A percentile compares a stretch with the other conserved stretches of the same genome.
These are phyloP conservation scores for Cyclopterus lumpus DNA, from an alignment of 2,797 vertebrate species.

Conservation along the genomic window DNA sequence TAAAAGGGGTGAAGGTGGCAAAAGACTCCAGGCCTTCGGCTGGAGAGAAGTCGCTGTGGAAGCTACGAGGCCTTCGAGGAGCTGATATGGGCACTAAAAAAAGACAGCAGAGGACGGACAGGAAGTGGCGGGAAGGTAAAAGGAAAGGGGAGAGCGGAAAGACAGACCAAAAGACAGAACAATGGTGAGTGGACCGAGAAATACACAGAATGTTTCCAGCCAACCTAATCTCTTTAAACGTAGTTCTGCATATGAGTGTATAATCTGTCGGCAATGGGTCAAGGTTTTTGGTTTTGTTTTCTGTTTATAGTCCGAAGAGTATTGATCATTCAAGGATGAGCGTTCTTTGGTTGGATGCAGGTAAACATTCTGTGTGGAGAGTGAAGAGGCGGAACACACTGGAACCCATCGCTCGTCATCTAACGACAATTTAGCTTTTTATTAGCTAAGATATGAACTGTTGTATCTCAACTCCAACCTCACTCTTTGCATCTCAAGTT, in stretches of 20 bases:
- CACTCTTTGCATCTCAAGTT: not conserved
- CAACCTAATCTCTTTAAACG: not conserved
- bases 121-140: slow-evolving; percentile 3
- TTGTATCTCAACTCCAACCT: not conserved
- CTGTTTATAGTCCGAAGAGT: not conserved
- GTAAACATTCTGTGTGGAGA: not conserved
- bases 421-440: not conserved
- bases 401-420: not conserved
- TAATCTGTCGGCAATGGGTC: not conserved
- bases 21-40: slow-evolving; percentile 48
- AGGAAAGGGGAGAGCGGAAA: not conserved
- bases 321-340: not conserved
- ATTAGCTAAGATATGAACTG: not conserved
- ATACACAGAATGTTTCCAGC: not conserved
- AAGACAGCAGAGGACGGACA: not conserved
- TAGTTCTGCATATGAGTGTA: not conserved
- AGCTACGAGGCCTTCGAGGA: slow-evolving; percentile 67
- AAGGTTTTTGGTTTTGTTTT: not conserved
- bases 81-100: slow-evolving; percentile 47
- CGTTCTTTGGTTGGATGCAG: no score
- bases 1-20: slow-evolving; percentile 47
- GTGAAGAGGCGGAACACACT: not conserved
- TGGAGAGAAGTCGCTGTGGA: slow-evolving; percentile 57
- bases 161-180: slow-evolving; percentile 5
- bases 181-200: not conserved